Percentiles rank a stretch among this genome's conserved stretches.
Evolutionary conservation across 2,888 invertebrate genomes (phyloP).

Genomic region (Thera obeliscata): DNA sequence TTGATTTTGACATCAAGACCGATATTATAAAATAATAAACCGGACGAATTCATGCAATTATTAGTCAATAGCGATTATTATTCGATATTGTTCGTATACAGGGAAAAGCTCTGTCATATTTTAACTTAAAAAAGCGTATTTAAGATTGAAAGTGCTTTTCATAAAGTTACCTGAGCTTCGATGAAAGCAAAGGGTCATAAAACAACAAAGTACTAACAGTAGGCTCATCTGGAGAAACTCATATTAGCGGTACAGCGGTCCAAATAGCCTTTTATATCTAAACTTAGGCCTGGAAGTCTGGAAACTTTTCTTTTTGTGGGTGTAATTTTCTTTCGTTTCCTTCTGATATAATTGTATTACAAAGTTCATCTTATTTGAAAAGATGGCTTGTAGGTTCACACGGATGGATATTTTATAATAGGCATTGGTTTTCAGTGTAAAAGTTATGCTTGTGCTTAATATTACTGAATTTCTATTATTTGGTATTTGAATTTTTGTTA

Average conservation of each 20-base stretch:
- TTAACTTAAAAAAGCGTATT: background rate
- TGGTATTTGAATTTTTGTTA: too few relatives aligned
- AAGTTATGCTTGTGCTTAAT: too few relatives aligned
- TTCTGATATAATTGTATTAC: slow-evolving; percentile 24
- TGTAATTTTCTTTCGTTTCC: slow-evolving; percentile 27
- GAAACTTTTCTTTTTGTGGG: slow-evolving; percentile 23
- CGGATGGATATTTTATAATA: background rate
- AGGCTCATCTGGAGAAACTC: slow-evolving; percentile 27
- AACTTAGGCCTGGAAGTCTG: slow-evolving; percentile 32
- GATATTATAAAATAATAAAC: too few relatives aligned
- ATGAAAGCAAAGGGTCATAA: slow-evolving; percentile 25
- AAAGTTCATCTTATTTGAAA: slow-evolving; percentile 17
- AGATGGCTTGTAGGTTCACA: background rate
- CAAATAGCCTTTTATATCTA: slow-evolving; percentile 29
- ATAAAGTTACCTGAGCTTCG: slow-evolving; percentile 23
- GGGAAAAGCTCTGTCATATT: background rate
- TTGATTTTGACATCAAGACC: too few relatives aligned
- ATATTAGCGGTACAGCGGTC: slow-evolving; percentile 29
- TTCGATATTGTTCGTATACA: background rate
- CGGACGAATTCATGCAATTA: too few relatives aligned
- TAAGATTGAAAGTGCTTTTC: background rate
- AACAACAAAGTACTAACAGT: slow-evolving; percentile 33
- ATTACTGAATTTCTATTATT: too few relatives aligned
- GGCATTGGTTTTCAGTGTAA: background rate
- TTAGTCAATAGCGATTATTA: too few relatives aligned